phyloP scores from a whole-genome alignment of 2,888 invertebrate species.

The Erpobdella octoculata region DNA sequence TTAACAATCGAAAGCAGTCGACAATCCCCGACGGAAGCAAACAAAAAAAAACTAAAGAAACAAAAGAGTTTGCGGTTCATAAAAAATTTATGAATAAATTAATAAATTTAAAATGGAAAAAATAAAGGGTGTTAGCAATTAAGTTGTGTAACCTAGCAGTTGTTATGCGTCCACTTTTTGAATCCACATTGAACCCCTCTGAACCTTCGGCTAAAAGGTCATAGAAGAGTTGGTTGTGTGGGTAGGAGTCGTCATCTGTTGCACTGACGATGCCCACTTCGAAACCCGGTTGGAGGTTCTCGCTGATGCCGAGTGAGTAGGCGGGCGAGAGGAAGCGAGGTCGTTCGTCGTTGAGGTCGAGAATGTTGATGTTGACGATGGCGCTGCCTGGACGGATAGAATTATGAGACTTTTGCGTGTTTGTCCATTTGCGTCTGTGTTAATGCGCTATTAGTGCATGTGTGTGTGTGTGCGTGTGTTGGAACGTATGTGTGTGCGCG shows the following conservation, averaged over 20 bases:
- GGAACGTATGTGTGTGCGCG: not conserved
- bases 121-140: too few relatives aligned
- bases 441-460: not conserved
- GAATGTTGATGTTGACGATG: constrained; percentile 68
- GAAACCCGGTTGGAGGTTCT: constrained; percentile 73
- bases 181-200: constrained; percentile 68
- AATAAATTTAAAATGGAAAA: too few relatives aligned
- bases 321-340: constrained; percentile 80
- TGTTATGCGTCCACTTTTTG: constrained; percentile 70
- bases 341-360: constrained; percentile 88
- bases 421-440: not conserved
- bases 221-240: constrained; percentile 33
- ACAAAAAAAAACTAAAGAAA: not conserved
- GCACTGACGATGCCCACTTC: constrained; percentile 64
- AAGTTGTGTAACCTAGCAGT: constrained; percentile 64
- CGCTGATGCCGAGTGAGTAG: constrained; percentile 71
- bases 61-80: too few relatives aligned
- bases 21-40: not conserved
- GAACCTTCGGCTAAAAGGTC: constrained; percentile 23
- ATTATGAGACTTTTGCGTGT: not conserved
- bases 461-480: not conserved
- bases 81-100: too few relatives aligned
- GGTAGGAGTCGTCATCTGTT: constrained; percentile 67
- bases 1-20: not conserved
- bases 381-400: constrained; percentile 9